Evolutionary conservation across 1,140 invertebrate genomes (phyloP).

Genomic region (Achroia grisella): DNA sequence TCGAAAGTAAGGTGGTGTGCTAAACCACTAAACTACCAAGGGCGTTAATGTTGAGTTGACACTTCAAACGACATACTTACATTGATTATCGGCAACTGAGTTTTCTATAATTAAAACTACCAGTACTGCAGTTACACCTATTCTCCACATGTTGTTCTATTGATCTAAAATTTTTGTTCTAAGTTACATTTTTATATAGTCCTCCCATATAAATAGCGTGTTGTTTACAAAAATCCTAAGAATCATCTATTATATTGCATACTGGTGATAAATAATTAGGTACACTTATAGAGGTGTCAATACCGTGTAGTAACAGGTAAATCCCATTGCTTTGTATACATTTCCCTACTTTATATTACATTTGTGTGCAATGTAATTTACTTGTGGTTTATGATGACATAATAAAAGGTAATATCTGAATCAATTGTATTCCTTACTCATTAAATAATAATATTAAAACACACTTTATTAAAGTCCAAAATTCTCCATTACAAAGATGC

Average conservation of each 20-base stretch:
- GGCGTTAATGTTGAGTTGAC: too few relatives aligned
- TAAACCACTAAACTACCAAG: too few relatives aligned
- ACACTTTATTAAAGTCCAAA: too few relatives aligned
- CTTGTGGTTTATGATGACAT: conserved; percentile 5
- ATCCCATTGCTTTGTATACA: conserved; percentile 6
- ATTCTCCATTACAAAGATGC: too few relatives aligned
- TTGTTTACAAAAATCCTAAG: conserved; percentile 8
- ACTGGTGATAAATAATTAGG: conserved; percentile 26
- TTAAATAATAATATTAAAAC: too few relatives aligned
- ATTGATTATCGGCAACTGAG: conserved; percentile 14
- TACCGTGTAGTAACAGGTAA: conserved; percentile 8
- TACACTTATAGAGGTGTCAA: conserved; percentile 22
- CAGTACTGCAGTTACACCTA: conserved; percentile 24
- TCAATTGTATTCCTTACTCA: too few relatives aligned
- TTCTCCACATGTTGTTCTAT: conserved; percentile 31
- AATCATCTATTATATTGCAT: conserved; percentile 19
- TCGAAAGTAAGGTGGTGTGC: too few relatives aligned
- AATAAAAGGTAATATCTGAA: not conserved
- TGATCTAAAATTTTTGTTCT: conserved; percentile 11
- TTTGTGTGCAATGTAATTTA: conserved; percentile 4
- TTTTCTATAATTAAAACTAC: conserved; percentile 12
- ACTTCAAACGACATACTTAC: too few relatives aligned
- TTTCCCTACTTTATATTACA: not conserved
- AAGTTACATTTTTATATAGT: conserved; percentile 39
- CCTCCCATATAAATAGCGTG: too few relatives aligned